Base-by-base conservation (phyloP, 2,113 vertebrate genomes). In the Actinemys pallida region DNA sequence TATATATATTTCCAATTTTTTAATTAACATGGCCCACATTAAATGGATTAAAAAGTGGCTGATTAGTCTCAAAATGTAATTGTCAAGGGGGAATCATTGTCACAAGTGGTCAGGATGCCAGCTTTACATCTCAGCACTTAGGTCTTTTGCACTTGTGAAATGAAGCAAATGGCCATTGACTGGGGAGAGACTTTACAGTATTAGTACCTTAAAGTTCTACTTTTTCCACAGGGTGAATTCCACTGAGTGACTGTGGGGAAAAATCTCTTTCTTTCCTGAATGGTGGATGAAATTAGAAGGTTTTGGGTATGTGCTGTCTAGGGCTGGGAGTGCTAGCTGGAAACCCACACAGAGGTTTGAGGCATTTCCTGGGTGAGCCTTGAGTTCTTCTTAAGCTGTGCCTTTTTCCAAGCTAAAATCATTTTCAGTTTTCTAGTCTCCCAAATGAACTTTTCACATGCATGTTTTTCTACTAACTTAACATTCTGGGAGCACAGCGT, bases 401-500 rank as follows among this genome's bases (percentile, higher is more conserved):
- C n/a, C 78, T 3, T 72, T 83, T 87, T 84, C 84, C 39, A 72
- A 81, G 17, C 83, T 72, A 47, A 8, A 87, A 24, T 82, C 39
- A 24, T 10, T 45, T 86, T 95, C 5, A 0, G 2, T 2, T 78
- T 39, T 83, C 90, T 83, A 12, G 0, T 42, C 79, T 90, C 83
- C 9, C 22, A 84, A 42, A 85, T 92, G 91, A 88, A 91, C 86
- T 78, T 88, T 3, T 24, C 75, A 19, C 3, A 20, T 52, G 9
- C 47, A 59, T 75, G 12, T 2, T 4, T 91, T 82, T 1, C 53
- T 88, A 84, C 25, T 81, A 57, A 31, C 22, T 94, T 93, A 91
- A 88, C 42, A 92, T 96, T 94, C 95, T 24, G 20, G 42, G 81
- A 91, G 85, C 90, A 85, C 91, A 88, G 27, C 9, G 1, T 88